These are phyloP conservation scores for Sphaeramia orbicularis DNA, from an alignment of 2,797 vertebrate genomes.

Conservation along the genomic window DNA sequence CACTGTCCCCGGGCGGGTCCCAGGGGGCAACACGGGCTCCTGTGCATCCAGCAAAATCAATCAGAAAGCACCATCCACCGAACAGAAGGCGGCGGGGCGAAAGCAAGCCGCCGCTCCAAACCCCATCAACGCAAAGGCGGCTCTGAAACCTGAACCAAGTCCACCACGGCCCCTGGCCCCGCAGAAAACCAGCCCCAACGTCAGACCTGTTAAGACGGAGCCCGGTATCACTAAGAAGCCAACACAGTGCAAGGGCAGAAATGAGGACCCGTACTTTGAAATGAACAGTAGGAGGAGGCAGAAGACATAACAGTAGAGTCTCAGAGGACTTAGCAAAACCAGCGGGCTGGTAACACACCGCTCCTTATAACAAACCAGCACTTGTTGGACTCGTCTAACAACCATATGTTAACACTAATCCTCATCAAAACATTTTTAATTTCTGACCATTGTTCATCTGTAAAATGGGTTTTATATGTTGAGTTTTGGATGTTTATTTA, in stretches of 20 bases:
- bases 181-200: conserved; percentile 49
- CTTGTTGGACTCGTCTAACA: conserved; percentile 28
- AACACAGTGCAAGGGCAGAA: conserved; percentile 74
- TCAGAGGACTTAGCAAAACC: background rate
- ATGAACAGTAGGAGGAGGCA: conserved; percentile 89
- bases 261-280: conserved; percentile 90
- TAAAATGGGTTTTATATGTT: conserved; percentile 15
- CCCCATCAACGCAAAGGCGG: conserved; percentile 45
- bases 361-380: conserved; percentile 23
- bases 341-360: conserved; percentile 25
- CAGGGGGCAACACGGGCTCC: conserved; percentile 67
- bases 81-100: conserved; percentile 43
- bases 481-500: conserved; percentile 57
- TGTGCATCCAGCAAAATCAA: conserved; percentile 81
- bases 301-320: conserved; percentile 75
- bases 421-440: background rate
- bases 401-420: conserved; percentile 14
- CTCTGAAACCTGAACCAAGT: conserved; percentile 10
- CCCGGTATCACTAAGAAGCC: conserved; percentile 56
- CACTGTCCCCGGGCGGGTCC: conserved; percentile 58
- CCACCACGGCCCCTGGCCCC: background rate
- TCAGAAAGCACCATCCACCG: conserved; percentile 77
- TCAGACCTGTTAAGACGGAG: conserved; percentile 53
- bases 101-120: conserved; percentile 39
- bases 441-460: conserved; percentile 11